Conservation (phyloP, 2,888 invertebrate genomes). For the Pomacea canaliculata region DNA sequence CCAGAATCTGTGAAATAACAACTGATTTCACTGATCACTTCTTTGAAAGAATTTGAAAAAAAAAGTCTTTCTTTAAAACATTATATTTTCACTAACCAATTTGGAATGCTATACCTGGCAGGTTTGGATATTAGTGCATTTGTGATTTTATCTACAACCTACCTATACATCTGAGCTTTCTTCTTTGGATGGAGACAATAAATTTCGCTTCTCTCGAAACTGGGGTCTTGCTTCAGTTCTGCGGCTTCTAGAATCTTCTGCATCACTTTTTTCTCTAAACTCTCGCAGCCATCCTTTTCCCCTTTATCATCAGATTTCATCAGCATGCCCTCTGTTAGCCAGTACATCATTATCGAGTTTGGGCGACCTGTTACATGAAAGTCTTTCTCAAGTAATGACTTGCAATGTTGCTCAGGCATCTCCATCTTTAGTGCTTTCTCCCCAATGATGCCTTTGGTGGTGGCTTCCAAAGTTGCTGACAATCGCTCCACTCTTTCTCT, state of each 20-base stretch:
- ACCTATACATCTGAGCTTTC: slow-evolving; percentile 2
- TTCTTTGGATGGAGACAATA: background rate
- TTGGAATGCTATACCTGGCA: too few species aligned
- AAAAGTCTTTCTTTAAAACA: too few species aligned
- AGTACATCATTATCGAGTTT: background rate
- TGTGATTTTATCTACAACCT: background rate
- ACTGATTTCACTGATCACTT: too few species aligned
- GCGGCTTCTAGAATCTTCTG: background rate
- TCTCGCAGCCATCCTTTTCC: background rate
- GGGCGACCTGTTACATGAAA: background rate
- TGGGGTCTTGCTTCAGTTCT: background rate
- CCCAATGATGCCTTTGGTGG: background rate
- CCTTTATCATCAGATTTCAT: background rate
- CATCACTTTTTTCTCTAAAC: background rate
- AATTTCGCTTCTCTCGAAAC: background rate
- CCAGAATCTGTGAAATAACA: too few species aligned
- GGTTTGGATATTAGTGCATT: too few species aligned
- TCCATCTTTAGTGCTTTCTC: background rate
- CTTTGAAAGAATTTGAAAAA: too few species aligned
- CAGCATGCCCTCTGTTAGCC: background rate
- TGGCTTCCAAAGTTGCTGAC: background rate
- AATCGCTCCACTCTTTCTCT: background rate
- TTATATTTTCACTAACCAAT: too few species aligned
- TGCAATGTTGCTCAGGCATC: background rate
- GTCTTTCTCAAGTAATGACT: background rate